Conservation (phyloP, 1,140 invertebrate genomes). For the Leptopilina clavipes region DNA sequence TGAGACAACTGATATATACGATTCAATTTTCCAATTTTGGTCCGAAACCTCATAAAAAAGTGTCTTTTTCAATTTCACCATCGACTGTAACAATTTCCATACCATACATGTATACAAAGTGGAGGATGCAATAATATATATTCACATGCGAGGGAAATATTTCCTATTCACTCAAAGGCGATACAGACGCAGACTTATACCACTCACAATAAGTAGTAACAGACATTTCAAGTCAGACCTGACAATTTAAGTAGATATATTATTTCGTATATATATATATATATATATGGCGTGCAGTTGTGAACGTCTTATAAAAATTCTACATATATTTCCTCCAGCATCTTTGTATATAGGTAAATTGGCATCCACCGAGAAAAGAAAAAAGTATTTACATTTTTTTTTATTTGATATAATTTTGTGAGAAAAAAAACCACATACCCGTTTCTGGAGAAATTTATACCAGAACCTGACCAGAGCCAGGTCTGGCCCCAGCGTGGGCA, state of each 20-base stretch:
- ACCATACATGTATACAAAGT: neutral
- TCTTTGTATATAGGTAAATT: no score
- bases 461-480: no score
- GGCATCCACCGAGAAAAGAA: no score
- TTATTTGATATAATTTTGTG: no score
- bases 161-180: neutral
- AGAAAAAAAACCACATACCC: no score
- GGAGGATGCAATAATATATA: neutral
- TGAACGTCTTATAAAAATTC: constrained; percentile 6
- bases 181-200: neutral
- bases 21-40: no score
- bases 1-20: no score
- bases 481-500: no score
- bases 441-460: no score
- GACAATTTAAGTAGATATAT: constrained; percentile 14
- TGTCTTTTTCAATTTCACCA: no score
- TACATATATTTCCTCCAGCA: neutral
- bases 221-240: constrained; percentile 12
- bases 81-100: neutral
- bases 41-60: no score
- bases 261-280: neutral
- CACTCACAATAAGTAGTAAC: constrained; percentile 31
- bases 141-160: neutral
- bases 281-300: neutral
- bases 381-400: no score